Conservation (phyloP, 2,888 invertebrate species). For the Drosophila histrio region DNA sequence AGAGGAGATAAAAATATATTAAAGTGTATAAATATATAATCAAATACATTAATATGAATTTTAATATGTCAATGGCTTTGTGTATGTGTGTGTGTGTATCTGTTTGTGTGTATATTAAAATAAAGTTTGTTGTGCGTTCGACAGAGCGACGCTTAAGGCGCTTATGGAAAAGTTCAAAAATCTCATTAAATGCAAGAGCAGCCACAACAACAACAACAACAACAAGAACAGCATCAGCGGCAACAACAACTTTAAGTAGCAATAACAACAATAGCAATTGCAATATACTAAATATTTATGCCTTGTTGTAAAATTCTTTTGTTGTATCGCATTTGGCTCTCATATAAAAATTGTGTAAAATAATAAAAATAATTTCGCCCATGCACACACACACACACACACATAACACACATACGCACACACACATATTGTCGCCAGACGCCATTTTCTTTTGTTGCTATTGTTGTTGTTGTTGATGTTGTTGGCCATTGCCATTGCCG, state of each 20-base stretch:
- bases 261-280: slow-evolving; percentile 48
- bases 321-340: slow-evolving; percentile 58
- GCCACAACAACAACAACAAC: slow-evolving; percentile 28
- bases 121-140: slow-evolving; percentile 33
- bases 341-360: slow-evolving; percentile 76
- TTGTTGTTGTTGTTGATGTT: slow-evolving; percentile 38
- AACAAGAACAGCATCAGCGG: slow-evolving; percentile 30
- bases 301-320: slow-evolving; percentile 68
- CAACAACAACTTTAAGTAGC: slow-evolving; percentile 27
- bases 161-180: slow-evolving; percentile 74
- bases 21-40: neutral
- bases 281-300: slow-evolving; percentile 77
- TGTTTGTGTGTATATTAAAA: slow-evolving; percentile 12
- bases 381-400: slow-evolving; percentile 20
- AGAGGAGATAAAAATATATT: neutral
- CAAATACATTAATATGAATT: slow-evolving; percentile 1
- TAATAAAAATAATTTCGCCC: slow-evolving; percentile 74
- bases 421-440: slow-evolving; percentile 64
- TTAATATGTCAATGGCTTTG: neutral
- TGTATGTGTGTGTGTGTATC: slow-evolving; percentile 1
- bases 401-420: slow-evolving; percentile 18
- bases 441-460: slow-evolving; percentile 61
- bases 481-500: slow-evolving; percentile 14
- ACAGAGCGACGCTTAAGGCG: slow-evolving; percentile 64
- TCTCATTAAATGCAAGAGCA: slow-evolving; percentile 71